A percentile compares a stretch with the other conserved stretches of the same genome.
These are phyloP conservation scores for Cistogaster globosa DNA, from an alignment of 2,888 invertebrate species.

Conservation along the genomic window DNA sequence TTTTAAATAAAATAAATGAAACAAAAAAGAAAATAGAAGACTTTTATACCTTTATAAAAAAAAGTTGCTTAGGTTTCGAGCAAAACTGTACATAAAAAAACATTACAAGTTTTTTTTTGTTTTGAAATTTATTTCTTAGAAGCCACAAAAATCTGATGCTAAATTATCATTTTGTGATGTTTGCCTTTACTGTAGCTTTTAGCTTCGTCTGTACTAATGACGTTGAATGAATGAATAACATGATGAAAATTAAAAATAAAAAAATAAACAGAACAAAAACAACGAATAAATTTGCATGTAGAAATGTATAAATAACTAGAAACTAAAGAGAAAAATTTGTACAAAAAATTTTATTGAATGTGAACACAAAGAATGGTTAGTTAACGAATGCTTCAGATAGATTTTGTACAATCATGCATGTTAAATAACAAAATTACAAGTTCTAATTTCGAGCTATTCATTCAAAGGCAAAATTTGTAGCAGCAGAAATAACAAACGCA, in stretches of 20 bases:
- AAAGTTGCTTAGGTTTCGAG: too few relatives aligned
- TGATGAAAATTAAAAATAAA: conserved; percentile 44
- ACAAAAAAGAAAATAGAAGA: too few relatives aligned
- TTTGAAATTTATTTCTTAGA: background rate
- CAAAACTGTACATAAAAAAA: too few relatives aligned
- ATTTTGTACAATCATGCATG: conserved; percentile 45
- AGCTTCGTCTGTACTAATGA: conserved; percentile 1
- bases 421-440: conserved; percentile 49
- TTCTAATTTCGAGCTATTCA: conserved; percentile 67
- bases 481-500: conserved; percentile 42
- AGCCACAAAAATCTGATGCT: background rate
- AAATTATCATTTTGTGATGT: conserved; percentile 25
- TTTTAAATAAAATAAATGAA: too few relatives aligned
- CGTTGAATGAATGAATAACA: conserved; percentile 53
- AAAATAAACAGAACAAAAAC: background rate
- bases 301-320: conserved; percentile 34
- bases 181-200: background rate
- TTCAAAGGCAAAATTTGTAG: conserved; percentile 62
- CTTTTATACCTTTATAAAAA: too few relatives aligned
- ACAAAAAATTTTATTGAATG: conserved; percentile 1
- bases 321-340: conserved; percentile 18
- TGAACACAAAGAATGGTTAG: conserved; percentile 50
- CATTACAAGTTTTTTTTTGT: background rate
- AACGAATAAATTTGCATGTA: conserved; percentile 44
- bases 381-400: conserved; percentile 23